These are phyloP conservation scores for Actinostola sp. DNA, from an alignment of 92 coral and sea anemone species.

Conservation along the genomic window DNA sequence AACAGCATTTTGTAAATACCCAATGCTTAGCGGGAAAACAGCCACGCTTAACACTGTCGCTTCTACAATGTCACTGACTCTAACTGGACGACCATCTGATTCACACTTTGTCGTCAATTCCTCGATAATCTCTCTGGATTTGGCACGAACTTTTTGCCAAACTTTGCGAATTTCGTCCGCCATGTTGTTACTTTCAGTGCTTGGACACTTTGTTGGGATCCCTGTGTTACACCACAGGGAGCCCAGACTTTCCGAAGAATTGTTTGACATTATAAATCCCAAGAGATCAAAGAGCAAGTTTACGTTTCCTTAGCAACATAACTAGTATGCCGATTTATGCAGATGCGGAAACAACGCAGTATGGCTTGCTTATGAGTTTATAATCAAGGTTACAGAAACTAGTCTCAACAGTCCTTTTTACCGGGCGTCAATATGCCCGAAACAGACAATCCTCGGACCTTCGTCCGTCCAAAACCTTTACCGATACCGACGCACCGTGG, in stretches of 20 bases:
- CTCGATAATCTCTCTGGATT: constrained; percentile 22
- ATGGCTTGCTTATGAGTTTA: not conserved
- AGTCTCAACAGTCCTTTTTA: too few relatives aligned
- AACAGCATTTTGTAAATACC: constrained; percentile 66
- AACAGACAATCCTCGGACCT: constrained; percentile 84
- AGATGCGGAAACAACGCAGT: too few relatives aligned
- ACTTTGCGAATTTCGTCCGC: constrained; percentile 66
- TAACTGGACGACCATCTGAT: constrained; percentile 10
- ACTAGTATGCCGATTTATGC: not conserved
- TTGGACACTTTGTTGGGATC: constrained; percentile 4
- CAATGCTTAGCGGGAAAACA: constrained; percentile 79
- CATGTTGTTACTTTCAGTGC: constrained; percentile 48
- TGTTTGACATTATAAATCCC: not conserved
- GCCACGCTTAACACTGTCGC: constrained; percentile 55
- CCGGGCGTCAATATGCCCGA: constrained; percentile 82
- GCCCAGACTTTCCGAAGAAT: not conserved
- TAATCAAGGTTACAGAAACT: not conserved
- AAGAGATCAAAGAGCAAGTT: constrained; percentile 2
- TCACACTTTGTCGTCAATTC: constrained; percentile 19
- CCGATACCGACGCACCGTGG: constrained; percentile 87
- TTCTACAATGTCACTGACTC: constrained; percentile 46
- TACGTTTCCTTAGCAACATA: constrained; percentile 22
- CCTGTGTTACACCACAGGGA: constrained; percentile 22
- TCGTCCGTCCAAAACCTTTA: constrained; percentile 69
- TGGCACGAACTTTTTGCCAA: constrained; percentile 21